A percentile compares a stretch with the other conserved stretches of the same genome.
Evolutionary conservation across 2,113 vertebrate genomes (phyloP).

Genomic region (Xenus cinereus): DNA sequence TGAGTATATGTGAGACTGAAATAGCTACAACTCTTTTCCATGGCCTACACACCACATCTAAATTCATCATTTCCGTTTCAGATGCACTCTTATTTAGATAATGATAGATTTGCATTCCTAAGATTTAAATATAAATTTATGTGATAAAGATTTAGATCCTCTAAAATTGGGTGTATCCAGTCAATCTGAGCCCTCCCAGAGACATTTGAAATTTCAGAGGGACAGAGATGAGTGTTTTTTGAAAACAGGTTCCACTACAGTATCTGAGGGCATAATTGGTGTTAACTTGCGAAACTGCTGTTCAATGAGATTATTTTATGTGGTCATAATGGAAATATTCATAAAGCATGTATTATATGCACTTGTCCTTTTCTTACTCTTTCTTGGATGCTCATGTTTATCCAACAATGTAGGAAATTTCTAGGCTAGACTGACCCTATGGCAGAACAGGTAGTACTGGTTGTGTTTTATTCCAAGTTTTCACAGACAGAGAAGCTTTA

Average conservation of each 20-base stretch:
- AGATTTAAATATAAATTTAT: neutral
- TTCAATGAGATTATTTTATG: neutral
- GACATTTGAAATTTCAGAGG: neutral
- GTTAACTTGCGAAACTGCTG: neutral
- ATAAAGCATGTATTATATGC: neutral
- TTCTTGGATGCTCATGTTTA: neutral
- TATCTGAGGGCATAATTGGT: neutral
- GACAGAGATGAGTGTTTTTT: accelerated
- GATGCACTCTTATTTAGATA: neutral
- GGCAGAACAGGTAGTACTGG: neutral
- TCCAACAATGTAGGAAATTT: neutral
- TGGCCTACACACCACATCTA: neutral
- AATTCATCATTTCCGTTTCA: neutral
- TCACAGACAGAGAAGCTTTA: neutral
- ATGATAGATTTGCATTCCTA: neutral
- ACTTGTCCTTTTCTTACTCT: neutral
- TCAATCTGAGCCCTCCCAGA: neutral
- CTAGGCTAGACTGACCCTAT: neutral
- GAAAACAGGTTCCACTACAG: neutral
- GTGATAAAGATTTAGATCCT: neutral
- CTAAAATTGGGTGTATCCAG: neutral
- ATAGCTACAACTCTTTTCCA: accelerated
- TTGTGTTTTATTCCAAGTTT: neutral
- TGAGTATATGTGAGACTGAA: neutral
- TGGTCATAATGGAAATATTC: neutral